These are phyloP conservation scores for Galaxea fascicularis DNA, from an alignment of 92 coral and sea anemone species.

Conservation along the genomic window DNA sequence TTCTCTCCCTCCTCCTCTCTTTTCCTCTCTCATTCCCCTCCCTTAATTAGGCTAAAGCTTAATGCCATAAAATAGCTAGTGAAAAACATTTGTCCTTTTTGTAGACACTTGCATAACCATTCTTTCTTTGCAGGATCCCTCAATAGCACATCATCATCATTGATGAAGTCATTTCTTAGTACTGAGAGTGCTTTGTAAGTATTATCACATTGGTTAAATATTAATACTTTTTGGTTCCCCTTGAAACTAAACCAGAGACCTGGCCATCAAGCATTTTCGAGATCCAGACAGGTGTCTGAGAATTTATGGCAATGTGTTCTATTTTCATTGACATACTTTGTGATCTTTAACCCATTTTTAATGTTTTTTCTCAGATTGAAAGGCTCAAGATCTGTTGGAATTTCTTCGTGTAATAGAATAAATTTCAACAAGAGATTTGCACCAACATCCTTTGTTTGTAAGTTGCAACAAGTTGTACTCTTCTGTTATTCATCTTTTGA, in stretches of 20 bases:
- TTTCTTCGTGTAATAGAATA: constrained; percentile 38
- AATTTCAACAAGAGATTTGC: constrained; percentile 69
- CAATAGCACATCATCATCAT: constrained; percentile 6
- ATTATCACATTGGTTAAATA: too few species aligned
- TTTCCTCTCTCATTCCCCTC: too few species aligned
- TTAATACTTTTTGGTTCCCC: too few species aligned
- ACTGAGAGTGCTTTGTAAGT: constrained; percentile 73
- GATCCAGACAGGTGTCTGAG: too few species aligned
- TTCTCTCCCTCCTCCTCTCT: too few species aligned
- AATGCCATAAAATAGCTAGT: too few species aligned
- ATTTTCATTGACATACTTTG: neutral
- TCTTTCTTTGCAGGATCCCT: constrained; percentile 27
- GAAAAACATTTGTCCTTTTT: too few species aligned
- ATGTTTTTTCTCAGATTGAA: constrained; percentile 56
- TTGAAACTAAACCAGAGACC: too few species aligned
- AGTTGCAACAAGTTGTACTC: constrained; percentile 8
- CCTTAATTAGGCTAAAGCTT: too few species aligned
- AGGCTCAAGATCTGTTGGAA: constrained; percentile 55
- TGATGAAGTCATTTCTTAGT: constrained; percentile 31
- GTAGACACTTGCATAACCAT: too few species aligned
- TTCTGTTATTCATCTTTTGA: neutral
- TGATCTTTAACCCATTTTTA: neutral
- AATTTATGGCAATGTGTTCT: neutral
- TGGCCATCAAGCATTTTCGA: too few species aligned
- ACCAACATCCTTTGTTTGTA: constrained; percentile 72